Evolutionary conservation across 2,797 vertebrate genomes (phyloP).

Genomic region (Tangara arthus): DNA sequence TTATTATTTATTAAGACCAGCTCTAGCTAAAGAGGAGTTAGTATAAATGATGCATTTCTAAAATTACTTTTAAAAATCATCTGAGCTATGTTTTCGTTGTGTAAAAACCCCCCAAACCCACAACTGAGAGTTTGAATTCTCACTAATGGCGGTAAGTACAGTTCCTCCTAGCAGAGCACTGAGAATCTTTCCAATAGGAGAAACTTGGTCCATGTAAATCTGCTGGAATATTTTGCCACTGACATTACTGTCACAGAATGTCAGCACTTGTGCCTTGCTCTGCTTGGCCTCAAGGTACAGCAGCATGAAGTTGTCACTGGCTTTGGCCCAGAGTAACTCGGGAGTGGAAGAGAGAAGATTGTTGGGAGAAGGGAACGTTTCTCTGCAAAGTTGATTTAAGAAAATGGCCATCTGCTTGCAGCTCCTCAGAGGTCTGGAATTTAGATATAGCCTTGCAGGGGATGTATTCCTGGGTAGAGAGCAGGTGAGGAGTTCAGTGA

Average conservation of each 20-base stretch:
- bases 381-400: not conserved
- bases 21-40: not conserved
- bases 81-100: not conserved
- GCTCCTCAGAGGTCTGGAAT: constrained; percentile 31
- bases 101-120: not conserved
- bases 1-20: not conserved
- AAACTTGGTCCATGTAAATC: not conserved
- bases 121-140: not conserved
- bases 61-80: not conserved
- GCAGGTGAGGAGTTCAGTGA: constrained; percentile 16
- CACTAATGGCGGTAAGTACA: not conserved
- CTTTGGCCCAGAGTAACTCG: not conserved
- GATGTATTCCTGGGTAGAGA: not conserved
- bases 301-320: not conserved
- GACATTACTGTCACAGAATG: not conserved
- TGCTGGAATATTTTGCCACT: not conserved
- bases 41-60: not conserved
- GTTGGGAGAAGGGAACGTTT: not conserved
- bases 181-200: not conserved
- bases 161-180: not conserved
- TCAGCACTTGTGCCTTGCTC: not conserved
- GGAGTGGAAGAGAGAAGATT: not conserved
- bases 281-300: not conserved
- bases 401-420: not conserved
- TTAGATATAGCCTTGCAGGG: not conserved